Evolutionary conservation across 2,797 vertebrate genomes (phyloP).

Genomic region (Chiloscyllium punctatum): DNA sequence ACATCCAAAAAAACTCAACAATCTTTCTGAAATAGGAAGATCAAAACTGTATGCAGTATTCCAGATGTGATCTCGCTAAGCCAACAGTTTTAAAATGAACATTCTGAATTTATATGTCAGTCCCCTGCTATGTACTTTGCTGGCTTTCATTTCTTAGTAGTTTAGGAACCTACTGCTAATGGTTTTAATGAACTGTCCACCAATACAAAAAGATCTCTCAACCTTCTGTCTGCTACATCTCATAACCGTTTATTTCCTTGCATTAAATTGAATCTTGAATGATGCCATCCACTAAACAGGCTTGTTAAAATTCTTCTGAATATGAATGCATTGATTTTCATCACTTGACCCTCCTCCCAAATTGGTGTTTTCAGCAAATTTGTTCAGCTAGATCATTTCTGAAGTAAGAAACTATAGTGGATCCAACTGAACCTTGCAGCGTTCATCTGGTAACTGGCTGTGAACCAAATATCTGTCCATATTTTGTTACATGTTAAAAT

Average conservation of each 20-base stretch:
- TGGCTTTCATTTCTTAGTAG: too few relatives aligned
- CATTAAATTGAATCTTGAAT: neutral
- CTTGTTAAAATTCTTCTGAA: neutral
- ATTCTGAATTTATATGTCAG: neutral
- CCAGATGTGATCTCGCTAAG: neutral
- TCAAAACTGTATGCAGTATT: neutral
- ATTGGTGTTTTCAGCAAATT: neutral
- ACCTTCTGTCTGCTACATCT: neutral
- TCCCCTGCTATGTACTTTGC: neutral
- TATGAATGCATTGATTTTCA: neutral
- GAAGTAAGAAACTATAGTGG: neutral
- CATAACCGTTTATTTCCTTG: neutral
- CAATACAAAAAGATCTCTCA: neutral
- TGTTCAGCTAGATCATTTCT: neutral
- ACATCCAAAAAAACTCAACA: neutral
- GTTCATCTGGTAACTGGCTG: neutral
- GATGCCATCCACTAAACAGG: neutral
- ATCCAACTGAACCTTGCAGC: neutral
- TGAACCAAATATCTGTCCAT: neutral
- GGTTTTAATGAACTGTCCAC: neutral
- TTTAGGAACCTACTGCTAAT: neutral
- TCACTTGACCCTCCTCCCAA: neutral
- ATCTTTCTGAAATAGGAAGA: neutral
- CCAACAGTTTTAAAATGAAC: neutral
- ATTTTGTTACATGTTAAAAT: neutral